A percentile compares a stretch with the other conserved stretches of the same genome.
Evolutionary conservation across 2,797 vertebrate species (phyloP).

Genomic region (Nasua narica): DNA sequence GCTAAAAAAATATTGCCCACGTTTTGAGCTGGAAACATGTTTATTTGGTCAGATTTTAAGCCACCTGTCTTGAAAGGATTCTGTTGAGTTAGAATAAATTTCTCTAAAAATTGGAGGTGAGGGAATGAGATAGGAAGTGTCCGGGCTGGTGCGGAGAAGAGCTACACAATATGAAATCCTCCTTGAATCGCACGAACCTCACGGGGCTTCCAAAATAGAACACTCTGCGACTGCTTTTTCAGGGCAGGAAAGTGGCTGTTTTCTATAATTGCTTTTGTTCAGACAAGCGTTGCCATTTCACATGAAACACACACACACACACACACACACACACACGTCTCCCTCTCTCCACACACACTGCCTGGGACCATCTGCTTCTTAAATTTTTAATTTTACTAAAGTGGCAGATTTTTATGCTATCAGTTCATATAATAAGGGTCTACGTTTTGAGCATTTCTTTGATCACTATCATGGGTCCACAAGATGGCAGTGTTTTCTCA

Average conservation of each 20-base stretch:
- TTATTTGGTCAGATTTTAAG: not conserved
- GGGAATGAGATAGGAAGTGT: not conserved
- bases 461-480: not conserved
- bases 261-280: not conserved
- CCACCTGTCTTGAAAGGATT: not conserved
- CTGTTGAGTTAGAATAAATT: not conserved
- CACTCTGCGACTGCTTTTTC: not conserved
- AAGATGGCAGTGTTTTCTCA: slow-evolving; percentile 56
- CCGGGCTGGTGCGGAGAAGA: not conserved
- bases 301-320: not conserved
- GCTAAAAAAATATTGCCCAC: not conserved
- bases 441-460: not conserved
- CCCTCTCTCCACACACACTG: not conserved
- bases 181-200: not conserved
- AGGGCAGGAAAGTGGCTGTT: not conserved
- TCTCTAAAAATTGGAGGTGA: not conserved
- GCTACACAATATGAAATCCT: not conserved
- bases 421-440: not conserved
- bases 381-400: not conserved
- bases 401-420: not conserved
- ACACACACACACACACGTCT: too few species aligned
- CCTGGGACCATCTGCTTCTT: not conserved
- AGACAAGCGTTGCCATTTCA: not conserved
- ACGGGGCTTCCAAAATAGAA: not conserved
- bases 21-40: not conserved